A percentile compares a stretch with the other conserved stretches of the same genome.
Conservation (phyloP, 2,113 vertebrate species). For the Eptesicus fuscus region DNA sequence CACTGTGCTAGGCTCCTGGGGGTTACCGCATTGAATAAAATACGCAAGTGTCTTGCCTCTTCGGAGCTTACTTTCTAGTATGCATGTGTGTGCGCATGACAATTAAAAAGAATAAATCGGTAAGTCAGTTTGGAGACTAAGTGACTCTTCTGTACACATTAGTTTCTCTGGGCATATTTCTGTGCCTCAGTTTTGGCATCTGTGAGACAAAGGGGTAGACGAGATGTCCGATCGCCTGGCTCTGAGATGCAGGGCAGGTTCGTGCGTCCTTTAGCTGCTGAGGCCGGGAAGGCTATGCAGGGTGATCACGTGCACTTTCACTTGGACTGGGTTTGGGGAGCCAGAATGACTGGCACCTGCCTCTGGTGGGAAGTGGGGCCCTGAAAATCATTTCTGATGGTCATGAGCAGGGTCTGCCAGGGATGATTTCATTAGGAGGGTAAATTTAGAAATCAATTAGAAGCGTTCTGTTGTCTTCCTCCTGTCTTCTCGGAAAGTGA, state of each 20-base stretch:
- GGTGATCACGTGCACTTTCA: not conserved
- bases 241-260: not conserved
- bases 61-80: not conserved
- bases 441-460: constrained; percentile 61
- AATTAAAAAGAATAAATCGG: not conserved
- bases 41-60: not conserved
- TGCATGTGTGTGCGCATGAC: rapidly evolving
- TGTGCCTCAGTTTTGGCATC: not conserved
- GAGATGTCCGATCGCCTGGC: rapidly evolving
- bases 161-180: not conserved
- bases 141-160: not conserved
- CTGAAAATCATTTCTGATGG: not conserved
- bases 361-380: not conserved
- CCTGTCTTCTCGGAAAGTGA: constrained; percentile 39
- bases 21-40: not conserved
- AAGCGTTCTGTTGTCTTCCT: not conserved
- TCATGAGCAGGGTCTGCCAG: not conserved
- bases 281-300: not conserved
- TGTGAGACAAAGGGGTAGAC: not conserved
- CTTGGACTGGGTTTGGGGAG: not conserved
- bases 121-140: not conserved
- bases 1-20: not conserved
- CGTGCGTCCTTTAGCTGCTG: not conserved
- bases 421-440: constrained; percentile 41
- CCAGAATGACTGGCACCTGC: not conserved